phyloP scores from a whole-genome alignment of 1,140 invertebrate genomes.

The Lasioglossum baleicum region DNA sequence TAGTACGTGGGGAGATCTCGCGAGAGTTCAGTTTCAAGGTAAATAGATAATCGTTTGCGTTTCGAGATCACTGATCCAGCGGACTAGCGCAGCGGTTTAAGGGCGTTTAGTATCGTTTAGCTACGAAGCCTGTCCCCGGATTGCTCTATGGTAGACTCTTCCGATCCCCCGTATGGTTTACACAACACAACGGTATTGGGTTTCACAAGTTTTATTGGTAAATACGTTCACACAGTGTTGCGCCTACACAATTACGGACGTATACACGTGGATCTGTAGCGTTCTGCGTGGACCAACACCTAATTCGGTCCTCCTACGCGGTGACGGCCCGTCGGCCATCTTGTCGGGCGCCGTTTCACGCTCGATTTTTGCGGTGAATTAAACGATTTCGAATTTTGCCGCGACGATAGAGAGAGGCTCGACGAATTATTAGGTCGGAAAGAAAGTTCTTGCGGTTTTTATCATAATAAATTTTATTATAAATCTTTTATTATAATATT shows the following conservation, averaged over 20 bases:
- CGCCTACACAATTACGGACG: slow-evolving; percentile 31
- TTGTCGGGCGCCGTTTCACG: slow-evolving; percentile 16
- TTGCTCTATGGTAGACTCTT: slow-evolving; percentile 1
- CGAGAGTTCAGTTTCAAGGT: no score
- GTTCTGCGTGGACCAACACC: slow-evolving; percentile 20
- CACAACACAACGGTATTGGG: slow-evolving; percentile 34
- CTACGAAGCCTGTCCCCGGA: slow-evolving; percentile 46
- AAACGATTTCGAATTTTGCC: no score
- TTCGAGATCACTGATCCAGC: slow-evolving; percentile 5
- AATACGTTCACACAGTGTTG: slow-evolving; percentile 27
- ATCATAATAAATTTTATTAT: no score
- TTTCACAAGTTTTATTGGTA: slow-evolving; percentile 31
- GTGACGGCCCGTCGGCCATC: background rate
- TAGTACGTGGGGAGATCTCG: no score
- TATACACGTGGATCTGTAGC: slow-evolving; percentile 33
- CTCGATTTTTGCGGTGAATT: background rate
- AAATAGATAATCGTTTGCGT: no score
- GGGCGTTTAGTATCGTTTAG: slow-evolving; percentile 9
- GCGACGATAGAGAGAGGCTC: no score
- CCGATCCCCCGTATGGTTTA: slow-evolving; percentile 1
- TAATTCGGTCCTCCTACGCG: slow-evolving; percentile 21
- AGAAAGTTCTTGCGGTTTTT: no score
- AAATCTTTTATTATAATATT: no score
- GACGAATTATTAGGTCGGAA: no score
- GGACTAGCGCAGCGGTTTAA: slow-evolving; percentile 13